Conservation (phyloP, 1,140 invertebrate species). For the Pseudachorutes palmiensis region DNA sequence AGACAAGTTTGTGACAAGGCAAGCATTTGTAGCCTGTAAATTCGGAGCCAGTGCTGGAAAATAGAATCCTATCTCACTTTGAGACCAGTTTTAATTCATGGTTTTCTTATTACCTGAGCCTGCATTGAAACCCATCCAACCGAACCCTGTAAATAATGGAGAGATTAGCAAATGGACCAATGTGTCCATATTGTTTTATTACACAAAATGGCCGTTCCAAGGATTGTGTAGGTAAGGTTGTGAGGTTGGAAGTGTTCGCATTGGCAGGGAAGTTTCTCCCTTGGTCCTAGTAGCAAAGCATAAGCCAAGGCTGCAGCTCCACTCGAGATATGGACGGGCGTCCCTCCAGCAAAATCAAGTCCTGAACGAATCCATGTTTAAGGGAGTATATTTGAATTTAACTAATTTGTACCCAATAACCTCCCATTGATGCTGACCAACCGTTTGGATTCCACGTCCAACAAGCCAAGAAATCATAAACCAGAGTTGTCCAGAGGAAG, state of each 20-base stretch:
- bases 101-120: slow-evolving; percentile 15
- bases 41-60: slow-evolving; percentile 18
- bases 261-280: neutral
- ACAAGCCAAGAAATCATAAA: slow-evolving; percentile 33
- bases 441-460: slow-evolving; percentile 31
- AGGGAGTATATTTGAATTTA: neutral
- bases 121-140: slow-evolving; percentile 33
- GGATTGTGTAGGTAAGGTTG: slow-evolving; percentile 32
- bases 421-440: slow-evolving; percentile 23
- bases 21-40: slow-evolving; percentile 27
- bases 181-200: no score
- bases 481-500: slow-evolving; percentile 34
- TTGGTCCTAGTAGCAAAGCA: slow-evolving; percentile 27
- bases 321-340: slow-evolving; percentile 21
- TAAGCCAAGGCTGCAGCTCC: slow-evolving; percentile 20
- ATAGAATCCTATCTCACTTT: no score
- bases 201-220: slow-evolving; percentile 36
- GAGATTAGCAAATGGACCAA: no score
- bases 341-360: slow-evolving; percentile 36
- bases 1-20: slow-evolving; percentile 24
- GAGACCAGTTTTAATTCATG: no score
- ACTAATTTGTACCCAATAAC: neutral
- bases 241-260: slow-evolving; percentile 28
- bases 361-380: neutral
- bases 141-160: slow-evolving; percentile 28